Conservation (phyloP, 2,113 vertebrate genomes). For the Mola mola region DNA sequence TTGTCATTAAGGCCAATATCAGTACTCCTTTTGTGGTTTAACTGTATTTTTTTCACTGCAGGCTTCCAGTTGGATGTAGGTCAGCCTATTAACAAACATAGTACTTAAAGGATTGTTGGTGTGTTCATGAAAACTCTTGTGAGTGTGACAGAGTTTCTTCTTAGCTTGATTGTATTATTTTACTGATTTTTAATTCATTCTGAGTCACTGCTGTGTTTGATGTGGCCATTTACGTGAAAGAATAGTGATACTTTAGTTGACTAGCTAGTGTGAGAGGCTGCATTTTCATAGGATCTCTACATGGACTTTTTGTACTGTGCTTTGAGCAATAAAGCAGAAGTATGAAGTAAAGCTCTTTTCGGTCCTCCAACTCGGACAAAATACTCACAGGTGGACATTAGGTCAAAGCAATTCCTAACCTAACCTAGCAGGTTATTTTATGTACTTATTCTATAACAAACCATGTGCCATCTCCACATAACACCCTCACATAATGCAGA, state of each 20-base stretch:
- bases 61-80: constrained; percentile 19
- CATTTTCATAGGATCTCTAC: too few species aligned
- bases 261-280: not conserved
- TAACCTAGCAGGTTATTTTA: too few species aligned
- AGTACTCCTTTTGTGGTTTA: constrained; percentile 13
- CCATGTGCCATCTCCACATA: too few species aligned
- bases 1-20: constrained; percentile 25
- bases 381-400: too few species aligned
- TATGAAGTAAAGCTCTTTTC: too few species aligned
- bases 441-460: too few species aligned
- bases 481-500: constrained; percentile 43
- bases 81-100: constrained; percentile 26
- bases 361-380: too few species aligned
- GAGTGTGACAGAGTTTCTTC: not conserved
- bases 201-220: not conserved
- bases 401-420: too few species aligned
- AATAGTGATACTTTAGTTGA: not conserved
- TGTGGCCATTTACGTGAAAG: not conserved
- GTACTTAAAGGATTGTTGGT: constrained; percentile 10
- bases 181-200: not conserved
- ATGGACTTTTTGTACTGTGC: too few species aligned
- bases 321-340: too few species aligned
- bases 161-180: not conserved
- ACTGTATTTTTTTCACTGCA: not conserved
- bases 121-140: not conserved